phyloP scores from a whole-genome alignment of 2,797 vertebrate genomes.

The Lutjanus argentimaculatus region DNA sequence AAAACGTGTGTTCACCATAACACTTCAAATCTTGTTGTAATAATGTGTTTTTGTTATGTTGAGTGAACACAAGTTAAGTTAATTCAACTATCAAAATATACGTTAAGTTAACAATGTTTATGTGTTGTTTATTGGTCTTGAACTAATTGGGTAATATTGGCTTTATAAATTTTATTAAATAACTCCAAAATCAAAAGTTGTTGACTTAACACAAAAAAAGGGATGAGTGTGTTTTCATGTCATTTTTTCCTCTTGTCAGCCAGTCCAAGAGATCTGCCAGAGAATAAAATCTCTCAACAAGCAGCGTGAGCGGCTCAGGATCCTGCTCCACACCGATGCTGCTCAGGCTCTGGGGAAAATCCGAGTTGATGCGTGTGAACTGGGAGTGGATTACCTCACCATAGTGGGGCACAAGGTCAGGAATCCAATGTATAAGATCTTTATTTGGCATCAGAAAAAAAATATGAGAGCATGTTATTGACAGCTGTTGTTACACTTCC shows the following conservation, averaged over 20 bases:
- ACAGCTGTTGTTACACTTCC: slow-evolving; percentile 30
- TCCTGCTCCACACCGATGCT: slow-evolving; percentile 94
- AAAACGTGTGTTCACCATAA: no score
- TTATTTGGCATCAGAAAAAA: background rate
- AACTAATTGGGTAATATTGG: no score
- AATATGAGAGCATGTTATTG: background rate
- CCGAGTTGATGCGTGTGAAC: slow-evolving; percentile 89
- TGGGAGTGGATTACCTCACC: slow-evolving; percentile 95
- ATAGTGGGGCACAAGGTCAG: slow-evolving; percentile 97
- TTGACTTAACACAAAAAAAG: no score
- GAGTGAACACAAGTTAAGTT: no score
- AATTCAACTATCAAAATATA: no score
- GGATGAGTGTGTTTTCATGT: no score
- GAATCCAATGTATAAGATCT: background rate
- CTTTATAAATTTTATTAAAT: no score
- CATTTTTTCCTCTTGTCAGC: slow-evolving; percentile 80
- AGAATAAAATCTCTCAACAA: slow-evolving; percentile 84
- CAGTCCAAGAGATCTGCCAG: slow-evolving; percentile 89
- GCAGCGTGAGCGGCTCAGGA: slow-evolving; percentile 62
- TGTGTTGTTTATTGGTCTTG: no score
- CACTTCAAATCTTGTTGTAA: no score
- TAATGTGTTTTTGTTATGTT: no score
- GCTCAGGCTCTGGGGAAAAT: slow-evolving; percentile 95
- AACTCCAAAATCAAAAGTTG: no score
- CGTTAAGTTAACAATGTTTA: no score